Base-by-base conservation (phyloP, 2,888 invertebrate genomes). In the Julus scandinavius region DNA sequence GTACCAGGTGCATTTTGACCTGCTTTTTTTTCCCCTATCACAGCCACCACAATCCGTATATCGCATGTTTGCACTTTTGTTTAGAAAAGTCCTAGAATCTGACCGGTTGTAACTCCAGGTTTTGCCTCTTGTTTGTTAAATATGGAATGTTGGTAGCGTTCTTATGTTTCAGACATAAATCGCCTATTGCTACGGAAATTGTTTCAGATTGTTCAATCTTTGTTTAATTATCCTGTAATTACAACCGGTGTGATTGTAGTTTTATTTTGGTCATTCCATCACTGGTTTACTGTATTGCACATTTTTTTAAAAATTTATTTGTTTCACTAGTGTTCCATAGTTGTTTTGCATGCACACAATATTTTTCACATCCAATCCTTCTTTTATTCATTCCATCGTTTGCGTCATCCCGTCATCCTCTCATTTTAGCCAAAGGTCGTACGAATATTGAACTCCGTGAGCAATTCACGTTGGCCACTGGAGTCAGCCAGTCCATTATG, bases 381-480 rank as follows among this genome's bases (percentile, higher is more conserved):
- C 85, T 49, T 85, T 49, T 85, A 41, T 85, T 85, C 85, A 38
- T 85, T 40, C 45, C 85, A 45, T 40, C 40, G 41, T 85, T 85
- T 85, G 41, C 49, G 41, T 85, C 49, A 85, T 85, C 85, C 72
- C 85, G 88, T 72, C 72, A 72, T 72, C 72, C 72, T 72, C 72
- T 72, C 72, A 72, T 72, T 72, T 72, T 94, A 99, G 99, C 99
- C 94, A 98, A 99, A 95, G 99, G 99, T 94, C 97, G 99, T 94
- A 99, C 99, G 94, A 99, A 99, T 95, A 97, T 99, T 94, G 99
- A 99, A 95, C 96, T 99, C 93, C 96, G 99, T 93, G 99, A 99
- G 94, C 97, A 98, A 94, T 99, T 99, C 95, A 97, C 98, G 93
- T 95, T 99, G 94, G 98, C 99, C 92, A 97, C 98, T 93, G 99